Evolutionary conservation across 2,113 vertebrate species (phyloP).

Genomic region (Chaetops frenatus): DNA sequence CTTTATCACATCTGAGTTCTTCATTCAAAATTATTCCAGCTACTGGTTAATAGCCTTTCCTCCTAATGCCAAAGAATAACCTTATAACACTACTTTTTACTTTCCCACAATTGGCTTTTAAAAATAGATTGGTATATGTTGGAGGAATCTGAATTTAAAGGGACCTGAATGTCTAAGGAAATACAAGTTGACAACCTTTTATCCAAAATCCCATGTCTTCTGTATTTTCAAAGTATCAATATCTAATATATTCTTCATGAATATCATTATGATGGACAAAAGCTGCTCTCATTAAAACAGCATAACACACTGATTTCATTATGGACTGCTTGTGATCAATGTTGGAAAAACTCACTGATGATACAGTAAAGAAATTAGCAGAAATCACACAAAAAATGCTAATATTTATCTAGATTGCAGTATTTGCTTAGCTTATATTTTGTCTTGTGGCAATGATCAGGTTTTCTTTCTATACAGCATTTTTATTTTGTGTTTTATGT

Average conservation of each 20-base stretch:
- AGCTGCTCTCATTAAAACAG: background rate
- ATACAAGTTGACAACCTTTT: background rate
- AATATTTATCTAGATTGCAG: background rate
- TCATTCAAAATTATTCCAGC: background rate
- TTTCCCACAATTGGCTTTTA: background rate
- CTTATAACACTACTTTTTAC: background rate
- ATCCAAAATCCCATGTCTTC: background rate
- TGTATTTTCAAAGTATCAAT: background rate
- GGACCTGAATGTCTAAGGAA: background rate
- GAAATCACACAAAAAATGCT: background rate
- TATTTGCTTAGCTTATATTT: background rate
- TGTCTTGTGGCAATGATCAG: background rate
- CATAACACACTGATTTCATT: background rate
- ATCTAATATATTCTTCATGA: background rate
- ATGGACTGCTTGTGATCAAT: background rate
- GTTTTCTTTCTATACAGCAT: background rate
- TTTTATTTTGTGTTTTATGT: background rate
- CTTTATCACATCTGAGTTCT: background rate
- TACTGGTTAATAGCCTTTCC: background rate
- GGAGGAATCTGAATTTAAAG: background rate
- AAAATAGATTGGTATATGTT: background rate
- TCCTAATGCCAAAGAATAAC: background rate
- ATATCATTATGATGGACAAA: background rate
- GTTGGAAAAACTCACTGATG: background rate
- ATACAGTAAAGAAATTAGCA: background rate